A percentile compares a stretch with the other conserved stretches of the same genome.
phyloP scores from a whole-genome alignment of 2,113 vertebrate species.

The Hemiscyllium ocellatum region DNA sequence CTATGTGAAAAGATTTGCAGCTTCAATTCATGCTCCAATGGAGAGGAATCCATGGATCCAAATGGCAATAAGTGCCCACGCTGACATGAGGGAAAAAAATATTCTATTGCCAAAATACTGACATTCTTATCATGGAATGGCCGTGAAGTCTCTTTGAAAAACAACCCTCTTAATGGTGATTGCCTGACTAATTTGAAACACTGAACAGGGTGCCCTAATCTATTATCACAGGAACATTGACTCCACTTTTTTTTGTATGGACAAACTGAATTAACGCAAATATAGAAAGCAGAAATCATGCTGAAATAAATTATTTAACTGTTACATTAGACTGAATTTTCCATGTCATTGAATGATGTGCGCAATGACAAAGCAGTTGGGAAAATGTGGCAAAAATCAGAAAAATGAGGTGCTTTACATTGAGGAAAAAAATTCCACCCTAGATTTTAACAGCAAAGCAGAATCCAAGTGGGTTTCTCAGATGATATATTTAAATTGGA shows the following conservation, averaged over 20 bases:
- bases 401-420: too few relatives aligned
- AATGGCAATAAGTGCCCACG: neutral
- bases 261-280: too few relatives aligned
- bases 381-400: too few relatives aligned
- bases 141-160: neutral
- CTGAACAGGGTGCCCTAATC: neutral
- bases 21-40: neutral
- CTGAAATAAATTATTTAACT: too few relatives aligned
- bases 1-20: neutral
- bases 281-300: too few relatives aligned
- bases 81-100: neutral
- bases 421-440: too few relatives aligned
- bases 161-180: neutral
- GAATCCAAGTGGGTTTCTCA: too few relatives aligned
- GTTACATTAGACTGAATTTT: too few relatives aligned
- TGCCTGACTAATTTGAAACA: neutral
- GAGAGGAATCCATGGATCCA: neutral
- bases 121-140: neutral
- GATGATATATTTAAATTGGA: too few relatives aligned
- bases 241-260: neutral
- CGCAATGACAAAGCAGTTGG: too few relatives aligned
- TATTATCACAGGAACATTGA: neutral
- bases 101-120: neutral
- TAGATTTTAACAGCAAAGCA: too few relatives aligned
- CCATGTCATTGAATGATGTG: too few relatives aligned